Conservation (phyloP, 2,113 vertebrate genomes). For the Pterophyllum scalare region DNA sequence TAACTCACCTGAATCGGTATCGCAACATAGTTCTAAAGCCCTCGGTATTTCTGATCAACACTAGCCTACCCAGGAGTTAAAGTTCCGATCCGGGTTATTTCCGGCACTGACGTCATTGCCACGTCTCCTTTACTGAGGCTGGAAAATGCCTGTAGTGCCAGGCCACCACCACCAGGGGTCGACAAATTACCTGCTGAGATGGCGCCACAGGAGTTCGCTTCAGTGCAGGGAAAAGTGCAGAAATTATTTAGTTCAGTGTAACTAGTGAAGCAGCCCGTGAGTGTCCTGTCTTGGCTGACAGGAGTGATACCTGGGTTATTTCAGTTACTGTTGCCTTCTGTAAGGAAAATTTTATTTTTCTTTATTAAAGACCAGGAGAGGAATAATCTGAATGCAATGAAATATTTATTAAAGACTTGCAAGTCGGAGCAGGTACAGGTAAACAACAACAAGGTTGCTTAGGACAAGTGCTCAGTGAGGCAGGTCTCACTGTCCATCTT, state of each 20-base stretch:
- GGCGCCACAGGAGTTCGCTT: background rate
- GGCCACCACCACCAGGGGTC: slow-evolving; percentile 37
- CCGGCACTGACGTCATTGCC: slow-evolving; percentile 82
- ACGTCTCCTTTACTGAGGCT: slow-evolving; percentile 71
- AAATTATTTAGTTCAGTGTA: background rate
- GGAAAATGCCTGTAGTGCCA: background rate
- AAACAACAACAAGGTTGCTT: too few species aligned
- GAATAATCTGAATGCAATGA: too few species aligned
- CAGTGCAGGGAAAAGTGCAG: background rate
- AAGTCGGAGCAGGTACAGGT: too few species aligned
- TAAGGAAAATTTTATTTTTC: too few species aligned
- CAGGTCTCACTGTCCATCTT: too few species aligned
- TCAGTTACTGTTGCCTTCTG: background rate
- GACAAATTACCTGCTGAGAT: background rate
- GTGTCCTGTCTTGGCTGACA: background rate
- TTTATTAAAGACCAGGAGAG: too few species aligned
- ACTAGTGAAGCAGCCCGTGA: background rate
- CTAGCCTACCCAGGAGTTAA: slow-evolving; percentile 65
- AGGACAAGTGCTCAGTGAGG: too few species aligned
- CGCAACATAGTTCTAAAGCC: slow-evolving; percentile 43
- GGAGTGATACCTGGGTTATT: background rate
- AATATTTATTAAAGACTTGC: too few species aligned
- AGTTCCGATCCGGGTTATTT: slow-evolving; percentile 80
- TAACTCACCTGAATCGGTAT: slow-evolving; percentile 50
- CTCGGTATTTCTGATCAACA: slow-evolving; percentile 50